These are phyloP conservation scores for Colossoma macropomum DNA, from an alignment of 2,113 vertebrate genomes.

Conservation along the genomic window DNA sequence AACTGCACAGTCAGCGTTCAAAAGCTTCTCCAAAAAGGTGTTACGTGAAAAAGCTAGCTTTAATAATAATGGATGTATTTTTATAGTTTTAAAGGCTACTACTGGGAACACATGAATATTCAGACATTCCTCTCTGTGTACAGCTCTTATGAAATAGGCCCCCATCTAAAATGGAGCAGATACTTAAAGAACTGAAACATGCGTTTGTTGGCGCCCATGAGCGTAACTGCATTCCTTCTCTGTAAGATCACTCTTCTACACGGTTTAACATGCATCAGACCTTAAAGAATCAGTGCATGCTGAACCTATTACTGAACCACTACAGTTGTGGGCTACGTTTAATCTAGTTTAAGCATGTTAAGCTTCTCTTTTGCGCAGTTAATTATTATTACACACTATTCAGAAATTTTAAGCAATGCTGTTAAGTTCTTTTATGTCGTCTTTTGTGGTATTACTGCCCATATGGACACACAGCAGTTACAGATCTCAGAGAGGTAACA, in stretches of 20 bases:
- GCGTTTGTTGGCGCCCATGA: neutral
- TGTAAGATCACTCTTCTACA: conserved; percentile 24
- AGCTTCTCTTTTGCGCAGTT: too few species aligned
- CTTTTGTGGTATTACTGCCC: neutral
- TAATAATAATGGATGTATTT: neutral
- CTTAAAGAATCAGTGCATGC: neutral
- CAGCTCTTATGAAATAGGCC: neutral
- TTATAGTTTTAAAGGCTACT: neutral
- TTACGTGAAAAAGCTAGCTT: neutral
- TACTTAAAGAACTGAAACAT: conserved; percentile 10
- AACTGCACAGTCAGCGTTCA: neutral
- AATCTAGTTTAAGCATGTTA: too few species aligned
- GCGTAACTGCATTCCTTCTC: conserved; percentile 11
- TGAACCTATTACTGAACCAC: neutral
- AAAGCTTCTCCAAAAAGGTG: neutral
- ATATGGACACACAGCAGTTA: neutral
- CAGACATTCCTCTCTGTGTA: conserved; percentile 10
- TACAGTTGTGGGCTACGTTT: neutral
- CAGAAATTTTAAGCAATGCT: neutral
- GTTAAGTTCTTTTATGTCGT: neutral
- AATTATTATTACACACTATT: neutral
- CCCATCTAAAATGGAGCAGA: neutral
- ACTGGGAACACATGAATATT: neutral
- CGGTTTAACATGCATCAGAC: neutral
- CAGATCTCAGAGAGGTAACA: neutral